These are phyloP conservation scores for Protobothrops mucrosquamatus DNA, from an alignment of 2,113 vertebrate genomes.

Conservation along the genomic window DNA sequence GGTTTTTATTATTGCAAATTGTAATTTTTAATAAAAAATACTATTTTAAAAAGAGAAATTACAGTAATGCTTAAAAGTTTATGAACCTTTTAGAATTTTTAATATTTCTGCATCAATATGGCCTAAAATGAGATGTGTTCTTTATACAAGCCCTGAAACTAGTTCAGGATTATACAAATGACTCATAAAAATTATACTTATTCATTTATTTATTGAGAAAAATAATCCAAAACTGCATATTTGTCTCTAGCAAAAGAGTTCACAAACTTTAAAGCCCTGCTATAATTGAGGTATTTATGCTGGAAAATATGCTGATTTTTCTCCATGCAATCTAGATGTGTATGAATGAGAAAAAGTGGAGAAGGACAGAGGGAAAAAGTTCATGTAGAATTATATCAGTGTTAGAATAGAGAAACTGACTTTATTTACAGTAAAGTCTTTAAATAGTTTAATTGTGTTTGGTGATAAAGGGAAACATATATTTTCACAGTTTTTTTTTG, in stretches of 20 bases:
- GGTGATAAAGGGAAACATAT: background rate
- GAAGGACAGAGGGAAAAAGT: background rate
- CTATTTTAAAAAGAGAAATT: background rate
- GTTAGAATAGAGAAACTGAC: background rate
- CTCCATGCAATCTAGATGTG: background rate
- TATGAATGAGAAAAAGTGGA: background rate
- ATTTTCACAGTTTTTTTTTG: background rate
- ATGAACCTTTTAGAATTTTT: background rate
- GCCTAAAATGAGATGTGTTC: background rate
- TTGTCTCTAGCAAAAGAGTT: background rate
- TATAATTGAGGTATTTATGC: background rate
- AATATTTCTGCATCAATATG: background rate
- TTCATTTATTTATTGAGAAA: background rate
- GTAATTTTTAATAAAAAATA: background rate
- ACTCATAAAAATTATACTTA: background rate
- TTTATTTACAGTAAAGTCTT: background rate
- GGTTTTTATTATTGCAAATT: background rate
- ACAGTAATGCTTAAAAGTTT: background rate
- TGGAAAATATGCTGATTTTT: background rate
- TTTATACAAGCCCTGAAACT: background rate
- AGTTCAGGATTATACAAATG: background rate
- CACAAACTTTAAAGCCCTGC: background rate
- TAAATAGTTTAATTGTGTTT: background rate
- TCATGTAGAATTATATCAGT: background rate
- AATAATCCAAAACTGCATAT: background rate